Percentiles rank a stretch among this genome's conserved stretches.
Evolutionary conservation across 2,888 invertebrate genomes (phyloP).

Genomic region (Platynereis dumerilii): DNA sequence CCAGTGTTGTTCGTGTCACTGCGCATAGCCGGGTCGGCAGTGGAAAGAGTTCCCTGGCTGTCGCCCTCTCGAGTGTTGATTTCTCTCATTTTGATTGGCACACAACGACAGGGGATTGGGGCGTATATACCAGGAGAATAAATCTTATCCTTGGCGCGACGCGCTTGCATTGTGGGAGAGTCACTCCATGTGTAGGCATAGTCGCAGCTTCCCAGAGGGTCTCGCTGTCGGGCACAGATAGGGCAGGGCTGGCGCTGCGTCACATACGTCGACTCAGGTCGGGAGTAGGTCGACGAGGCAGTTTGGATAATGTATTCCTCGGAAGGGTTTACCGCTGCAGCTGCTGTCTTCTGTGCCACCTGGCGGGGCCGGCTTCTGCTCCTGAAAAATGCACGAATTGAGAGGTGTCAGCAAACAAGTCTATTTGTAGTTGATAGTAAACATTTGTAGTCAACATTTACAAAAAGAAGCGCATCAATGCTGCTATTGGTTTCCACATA

Average conservation of each 20-base stretch:
- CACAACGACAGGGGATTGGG: constrained; percentile 17
- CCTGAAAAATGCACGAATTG: neutral
- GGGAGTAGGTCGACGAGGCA: neutral
- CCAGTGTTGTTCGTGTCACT: no score
- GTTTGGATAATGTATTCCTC: constrained; percentile 6
- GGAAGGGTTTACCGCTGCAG: neutral
- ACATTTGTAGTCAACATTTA: no score
- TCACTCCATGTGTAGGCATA: constrained; percentile 25
- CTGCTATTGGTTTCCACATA: no score
- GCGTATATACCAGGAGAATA: constrained; percentile 23
- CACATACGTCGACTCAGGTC: neutral
- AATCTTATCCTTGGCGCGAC: constrained; percentile 21
- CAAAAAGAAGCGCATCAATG: no score
- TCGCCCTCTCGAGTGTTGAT: constrained; percentile 12
- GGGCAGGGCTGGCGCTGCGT: constrained; percentile 19
- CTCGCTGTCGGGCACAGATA: constrained; percentile 19
- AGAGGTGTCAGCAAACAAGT: no score
- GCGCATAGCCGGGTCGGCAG: neutral
- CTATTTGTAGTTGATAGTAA: no score
- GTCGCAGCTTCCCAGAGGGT: constrained; percentile 19
- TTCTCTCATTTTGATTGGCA: constrained; percentile 19
- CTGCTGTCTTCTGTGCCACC: neutral
- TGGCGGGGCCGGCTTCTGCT: constrained; percentile 7
- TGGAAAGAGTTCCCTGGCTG: neutral
- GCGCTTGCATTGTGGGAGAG: constrained; percentile 15